Evolutionary conservation across 2,888 invertebrate genomes (phyloP).

Genomic region (Parapristionchus giblindavisi): DNA sequence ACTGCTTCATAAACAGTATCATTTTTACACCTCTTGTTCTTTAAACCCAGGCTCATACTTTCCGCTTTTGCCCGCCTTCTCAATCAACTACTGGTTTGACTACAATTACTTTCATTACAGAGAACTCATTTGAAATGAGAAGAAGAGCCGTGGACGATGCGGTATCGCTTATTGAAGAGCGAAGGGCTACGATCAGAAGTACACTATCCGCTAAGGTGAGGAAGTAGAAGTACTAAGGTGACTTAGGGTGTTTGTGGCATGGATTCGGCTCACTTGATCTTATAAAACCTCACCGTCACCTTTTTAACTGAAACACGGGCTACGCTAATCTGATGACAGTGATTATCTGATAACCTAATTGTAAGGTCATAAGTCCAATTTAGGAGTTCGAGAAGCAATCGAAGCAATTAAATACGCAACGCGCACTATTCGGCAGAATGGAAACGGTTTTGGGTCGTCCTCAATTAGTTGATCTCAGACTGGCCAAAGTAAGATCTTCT

Average conservation of each 20-base stretch:
- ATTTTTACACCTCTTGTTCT: no score
- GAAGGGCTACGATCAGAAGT: constrained; percentile 40
- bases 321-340: no score
- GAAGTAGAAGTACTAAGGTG: not conserved
- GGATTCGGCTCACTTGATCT: no score
- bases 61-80: no score
- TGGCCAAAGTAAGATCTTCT: not conserved
- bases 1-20: no score
- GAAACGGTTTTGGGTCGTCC: not conserved
- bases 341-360: not conserved
- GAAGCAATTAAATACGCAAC: constrained; percentile 14
- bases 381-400: constrained; percentile 29
- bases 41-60: no score
- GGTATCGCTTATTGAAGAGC: constrained; percentile 40
- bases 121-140: constrained; percentile 49
- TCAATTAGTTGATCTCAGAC: not conserved
- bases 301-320: not conserved
- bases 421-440: constrained; percentile 28
- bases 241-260: no score
- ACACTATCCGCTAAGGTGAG: constrained; percentile 43
- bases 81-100: no score
- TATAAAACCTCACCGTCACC: no score
- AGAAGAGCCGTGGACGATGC: constrained; percentile 48
- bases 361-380: not conserved
- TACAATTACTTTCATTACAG: constrained; percentile 48